Percentiles rank a stretch among this genome's conserved stretches.
These are phyloP conservation scores for Drosophila melanogaster DNA, from an alignment of 1,140 invertebrate species.

Conservation along the genomic window Release_6_plus_ISO1_MT NT_033779.5:8958001-8958500, in stretches of 20 bases:
- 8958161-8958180: constrained; percentile 19
- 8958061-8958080: constrained; percentile 17
- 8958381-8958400: no score
- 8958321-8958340: no score
- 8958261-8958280: no score
- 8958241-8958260: no score
- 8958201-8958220: no score
- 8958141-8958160: constrained; percentile 39
- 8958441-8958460: not conserved
- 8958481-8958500: no score
- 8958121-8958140: constrained; percentile 62
- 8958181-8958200: not conserved
- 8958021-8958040: constrained; percentile 46
- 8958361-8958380: no score
- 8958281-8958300: no score
- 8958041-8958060: constrained; percentile 21
- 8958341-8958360: no score
- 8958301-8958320: no score
- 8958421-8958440: constrained; percentile 61
- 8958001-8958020: constrained; percentile 12
- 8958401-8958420: constrained; percentile 12
- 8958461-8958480: not conserved
- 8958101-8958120: constrained; percentile 18
- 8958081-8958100: constrained; percentile 16
- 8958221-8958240: no score